A percentile compares a stretch with the other conserved stretches of the same genome.
These are phyloP conservation scores for Alentia gelatinosa DNA, from an alignment of 2,888 invertebrate species.

Conservation along the genomic window DNA sequence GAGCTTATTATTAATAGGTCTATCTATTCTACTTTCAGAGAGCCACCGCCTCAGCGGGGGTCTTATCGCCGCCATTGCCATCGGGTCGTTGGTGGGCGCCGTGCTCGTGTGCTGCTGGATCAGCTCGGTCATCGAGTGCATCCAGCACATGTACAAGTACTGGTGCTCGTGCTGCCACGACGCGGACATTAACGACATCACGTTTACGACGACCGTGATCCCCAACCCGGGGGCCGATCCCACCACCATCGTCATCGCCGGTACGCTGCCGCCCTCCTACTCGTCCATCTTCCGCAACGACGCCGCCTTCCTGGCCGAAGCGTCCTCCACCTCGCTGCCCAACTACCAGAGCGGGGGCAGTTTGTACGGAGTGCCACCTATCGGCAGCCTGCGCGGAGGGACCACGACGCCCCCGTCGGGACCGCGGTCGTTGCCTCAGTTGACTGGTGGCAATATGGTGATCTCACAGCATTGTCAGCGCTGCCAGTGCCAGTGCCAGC, in stretches of 20 bases:
- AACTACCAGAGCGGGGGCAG: neutral
- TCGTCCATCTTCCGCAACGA: slow-evolving; percentile 55
- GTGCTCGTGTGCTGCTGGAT: slow-evolving; percentile 62
- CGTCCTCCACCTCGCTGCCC: neutral
- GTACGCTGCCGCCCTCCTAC: slow-evolving; percentile 61
- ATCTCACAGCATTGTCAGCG: slow-evolving; percentile 21
- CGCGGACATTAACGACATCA: slow-evolving; percentile 43
- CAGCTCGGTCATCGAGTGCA: slow-evolving; percentile 62
- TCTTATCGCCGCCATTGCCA: slow-evolving; percentile 59
- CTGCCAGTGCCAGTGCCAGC: slow-evolving; percentile 21
- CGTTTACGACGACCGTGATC: slow-evolving; percentile 55
- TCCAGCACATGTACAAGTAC: slow-evolving; percentile 64
- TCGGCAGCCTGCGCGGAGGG: neutral
- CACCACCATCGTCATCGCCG: slow-evolving; percentile 57
- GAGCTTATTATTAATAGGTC: too few species aligned
- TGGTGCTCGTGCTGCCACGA: slow-evolving; percentile 62
- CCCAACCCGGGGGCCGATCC: slow-evolving; percentile 59
- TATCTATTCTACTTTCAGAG: slow-evolving; percentile 38
- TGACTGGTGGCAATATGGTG: slow-evolving; percentile 22
- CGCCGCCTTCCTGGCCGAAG: slow-evolving; percentile 24
- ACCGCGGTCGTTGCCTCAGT: slow-evolving; percentile 5
- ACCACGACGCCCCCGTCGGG: neutral
- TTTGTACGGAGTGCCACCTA: slow-evolving; percentile 18
- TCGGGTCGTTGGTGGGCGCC: slow-evolving; percentile 60
- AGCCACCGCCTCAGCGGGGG: slow-evolving; percentile 42